Evolutionary conservation across 2,888 invertebrate genomes (phyloP).

Genomic region (Serrognathus titanus): DNA sequence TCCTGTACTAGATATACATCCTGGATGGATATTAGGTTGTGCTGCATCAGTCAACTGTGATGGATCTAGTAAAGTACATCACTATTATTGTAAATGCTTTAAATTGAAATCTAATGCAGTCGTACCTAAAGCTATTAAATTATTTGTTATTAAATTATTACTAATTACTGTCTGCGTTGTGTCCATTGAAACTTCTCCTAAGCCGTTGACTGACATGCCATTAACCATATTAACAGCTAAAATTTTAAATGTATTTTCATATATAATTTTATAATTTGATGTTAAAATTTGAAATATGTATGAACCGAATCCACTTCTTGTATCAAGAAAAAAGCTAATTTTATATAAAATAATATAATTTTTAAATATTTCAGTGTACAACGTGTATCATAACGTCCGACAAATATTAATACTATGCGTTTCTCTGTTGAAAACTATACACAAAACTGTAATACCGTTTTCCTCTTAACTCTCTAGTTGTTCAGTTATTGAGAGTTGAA

Average conservation of each 20-base stretch:
- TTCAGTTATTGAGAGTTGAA: too few species aligned
- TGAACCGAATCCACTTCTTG: too few species aligned
- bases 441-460: too few species aligned
- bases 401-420: too few species aligned
- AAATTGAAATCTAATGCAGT: background rate
- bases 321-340: too few species aligned
- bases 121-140: constrained; percentile 46
- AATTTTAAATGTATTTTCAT: constrained; percentile 7
- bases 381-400: too few species aligned
- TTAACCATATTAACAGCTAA: constrained; percentile 70
- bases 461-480: too few species aligned
- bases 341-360: too few species aligned
- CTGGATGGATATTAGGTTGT: constrained; percentile 62
- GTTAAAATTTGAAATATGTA: background rate
- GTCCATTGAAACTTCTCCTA: constrained; percentile 71
- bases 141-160: constrained; percentile 51
- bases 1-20: constrained; percentile 62
- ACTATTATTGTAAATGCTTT: constrained; percentile 5
- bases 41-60: constrained; percentile 46
- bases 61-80: constrained; percentile 35
- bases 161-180: constrained; percentile 57
- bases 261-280: background rate
- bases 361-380: too few species aligned
- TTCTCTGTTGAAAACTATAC: too few species aligned
- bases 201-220: constrained; percentile 71